These are phyloP conservation scores for Piliocolobus tephrosceles DNA, from an alignment of 2,113 vertebrate species.

Conservation along the genomic window DNA sequence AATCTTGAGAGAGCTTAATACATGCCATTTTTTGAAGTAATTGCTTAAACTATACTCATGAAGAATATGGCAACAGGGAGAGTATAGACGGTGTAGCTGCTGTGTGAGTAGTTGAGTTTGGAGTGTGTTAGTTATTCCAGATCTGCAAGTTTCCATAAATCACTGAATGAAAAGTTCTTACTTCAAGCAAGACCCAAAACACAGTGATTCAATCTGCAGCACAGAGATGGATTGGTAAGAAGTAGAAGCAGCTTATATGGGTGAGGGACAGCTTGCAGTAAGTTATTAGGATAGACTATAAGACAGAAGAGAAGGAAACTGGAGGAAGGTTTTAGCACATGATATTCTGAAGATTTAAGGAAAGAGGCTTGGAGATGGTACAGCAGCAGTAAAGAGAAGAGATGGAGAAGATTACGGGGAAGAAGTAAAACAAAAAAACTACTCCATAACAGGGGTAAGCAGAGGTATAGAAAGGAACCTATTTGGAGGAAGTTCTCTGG, in stretches of 20 bases:
- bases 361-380: not conserved
- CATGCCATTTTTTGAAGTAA: not conserved
- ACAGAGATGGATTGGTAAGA: not conserved
- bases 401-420: not conserved
- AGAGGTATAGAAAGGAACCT: not conserved
- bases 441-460: not conserved
- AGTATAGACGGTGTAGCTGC: not conserved
- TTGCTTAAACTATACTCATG: not conserved
- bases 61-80: not conserved
- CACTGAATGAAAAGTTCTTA: not conserved
- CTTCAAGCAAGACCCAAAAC: not conserved
- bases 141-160: not conserved
- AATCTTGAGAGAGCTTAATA: not conserved
- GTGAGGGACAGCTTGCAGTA: not conserved
- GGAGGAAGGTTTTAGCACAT: not conserved
- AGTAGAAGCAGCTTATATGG: not conserved
- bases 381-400: not conserved
- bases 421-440: not conserved
- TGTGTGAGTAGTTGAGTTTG: not conserved
- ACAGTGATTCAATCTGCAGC: not conserved
- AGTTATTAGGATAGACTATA: not conserved
- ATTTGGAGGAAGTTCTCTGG: not conserved
- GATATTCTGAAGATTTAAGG: not conserved
- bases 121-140: not conserved
- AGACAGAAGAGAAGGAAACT: not conserved